Percentiles rank a stretch among this genome's conserved stretches.
These are phyloP conservation scores for Pterocles orientalis DNA, from an alignment of 2,113 vertebrate genomes.

Conservation along the genomic window DNA sequence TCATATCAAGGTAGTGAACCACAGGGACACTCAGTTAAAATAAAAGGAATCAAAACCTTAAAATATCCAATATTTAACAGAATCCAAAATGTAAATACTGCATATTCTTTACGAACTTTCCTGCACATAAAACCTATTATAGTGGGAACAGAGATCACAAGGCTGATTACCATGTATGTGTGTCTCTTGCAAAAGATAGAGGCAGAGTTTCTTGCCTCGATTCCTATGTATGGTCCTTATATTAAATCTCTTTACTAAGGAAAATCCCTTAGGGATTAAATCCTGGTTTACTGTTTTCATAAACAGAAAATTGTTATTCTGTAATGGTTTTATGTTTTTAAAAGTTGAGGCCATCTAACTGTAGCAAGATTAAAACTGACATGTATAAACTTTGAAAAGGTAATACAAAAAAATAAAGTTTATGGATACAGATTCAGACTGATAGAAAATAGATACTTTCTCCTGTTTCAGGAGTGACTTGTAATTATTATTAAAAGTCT, in stretches of 20 bases:
- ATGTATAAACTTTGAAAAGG: not conserved
- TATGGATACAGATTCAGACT: not conserved
- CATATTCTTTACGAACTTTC: not conserved
- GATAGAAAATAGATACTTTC: not conserved
- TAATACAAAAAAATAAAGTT: not conserved
- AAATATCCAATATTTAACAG: not conserved
- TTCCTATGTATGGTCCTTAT: not conserved
- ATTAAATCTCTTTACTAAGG: not conserved
- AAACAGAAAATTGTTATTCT: not conserved
- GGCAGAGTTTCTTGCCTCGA: not conserved
- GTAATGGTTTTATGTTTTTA: not conserved
- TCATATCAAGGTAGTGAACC: not conserved
- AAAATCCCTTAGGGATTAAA: not conserved
- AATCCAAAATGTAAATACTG: not conserved
- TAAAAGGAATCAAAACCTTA: not conserved
- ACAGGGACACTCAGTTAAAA: not conserved
- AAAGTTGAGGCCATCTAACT: not conserved
- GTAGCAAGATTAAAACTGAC: not conserved
- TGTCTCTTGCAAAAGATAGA: not conserved
- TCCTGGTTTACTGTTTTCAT: not conserved
- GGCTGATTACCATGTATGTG: rapidly evolving
- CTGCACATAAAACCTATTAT: not conserved
- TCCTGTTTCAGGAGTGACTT: not conserved
- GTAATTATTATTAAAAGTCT: not conserved
- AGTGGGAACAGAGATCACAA: not conserved